Percentiles rank a stretch among this genome's conserved stretches.
Conservation (phyloP, 2,113 vertebrate species). For the Aegithalos caudatus region DNA sequence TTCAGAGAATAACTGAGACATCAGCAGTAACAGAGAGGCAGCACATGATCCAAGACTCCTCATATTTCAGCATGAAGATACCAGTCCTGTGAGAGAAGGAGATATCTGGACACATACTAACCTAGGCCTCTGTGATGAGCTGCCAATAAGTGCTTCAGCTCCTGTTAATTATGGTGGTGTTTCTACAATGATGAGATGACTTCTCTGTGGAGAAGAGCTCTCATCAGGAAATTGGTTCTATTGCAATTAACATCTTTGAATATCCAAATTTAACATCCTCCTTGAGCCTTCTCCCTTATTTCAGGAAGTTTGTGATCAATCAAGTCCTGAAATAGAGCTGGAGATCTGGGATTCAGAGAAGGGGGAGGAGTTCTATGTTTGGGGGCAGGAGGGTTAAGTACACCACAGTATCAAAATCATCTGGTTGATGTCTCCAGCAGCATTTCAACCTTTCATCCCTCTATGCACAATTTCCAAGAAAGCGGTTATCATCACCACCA, state of each 20-base stretch:
- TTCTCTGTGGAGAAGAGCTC: slow-evolving; percentile 36
- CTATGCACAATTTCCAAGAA: background rate
- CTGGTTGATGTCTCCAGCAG: background rate
- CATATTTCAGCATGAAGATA: background rate
- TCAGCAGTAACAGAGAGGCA: background rate
- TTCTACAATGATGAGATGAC: slow-evolving; percentile 48
- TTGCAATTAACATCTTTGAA: slow-evolving; percentile 57
- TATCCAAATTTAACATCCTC: slow-evolving; percentile 54
- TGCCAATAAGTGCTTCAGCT: slow-evolving; percentile 7
- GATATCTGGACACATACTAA: background rate
- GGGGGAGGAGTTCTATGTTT: background rate
- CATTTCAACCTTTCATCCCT: background rate
- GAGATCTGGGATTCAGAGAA: background rate
- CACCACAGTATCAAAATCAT: background rate
- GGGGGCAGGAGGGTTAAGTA: background rate
- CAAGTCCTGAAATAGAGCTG: slow-evolving; percentile 33
- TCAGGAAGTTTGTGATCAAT: slow-evolving; percentile 50
- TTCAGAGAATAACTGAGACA: background rate
- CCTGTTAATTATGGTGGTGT: slow-evolving; percentile 22
- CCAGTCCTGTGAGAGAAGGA: background rate
- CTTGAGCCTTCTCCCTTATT: slow-evolving; percentile 45
- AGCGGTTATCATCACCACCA: background rate
- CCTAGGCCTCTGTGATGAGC: background rate
- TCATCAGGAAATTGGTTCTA: slow-evolving; percentile 50
- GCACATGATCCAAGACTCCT: background rate